These are phyloP conservation scores for Coracopsis vasa DNA, from an alignment of 2,113 vertebrate species.

Conservation along the genomic window DNA sequence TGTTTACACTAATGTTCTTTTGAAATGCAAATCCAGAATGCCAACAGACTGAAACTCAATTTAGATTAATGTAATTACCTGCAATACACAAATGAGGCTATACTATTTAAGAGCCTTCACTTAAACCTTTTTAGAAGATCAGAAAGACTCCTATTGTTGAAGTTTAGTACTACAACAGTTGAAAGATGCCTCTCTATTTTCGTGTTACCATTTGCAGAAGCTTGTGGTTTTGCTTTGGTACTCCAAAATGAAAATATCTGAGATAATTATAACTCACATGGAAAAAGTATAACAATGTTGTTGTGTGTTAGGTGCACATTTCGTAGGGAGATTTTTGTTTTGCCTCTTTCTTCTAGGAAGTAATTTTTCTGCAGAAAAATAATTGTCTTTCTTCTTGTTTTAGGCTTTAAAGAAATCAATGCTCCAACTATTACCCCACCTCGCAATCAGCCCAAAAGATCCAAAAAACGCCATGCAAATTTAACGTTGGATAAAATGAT, in stretches of 20 bases:
- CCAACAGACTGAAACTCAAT: conserved; percentile 40
- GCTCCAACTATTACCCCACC: conserved; percentile 67
- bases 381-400: conserved; percentile 27
- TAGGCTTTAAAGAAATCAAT: conserved; percentile 70
- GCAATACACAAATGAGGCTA: conserved; percentile 37
- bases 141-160: conserved; percentile 34
- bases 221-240: background rate
- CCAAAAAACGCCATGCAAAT: conserved; percentile 79
- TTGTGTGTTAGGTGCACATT: accelerated
- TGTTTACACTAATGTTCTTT: conserved; percentile 41
- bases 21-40: conserved; percentile 38
- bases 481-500: conserved; percentile 87
- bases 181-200: background rate
- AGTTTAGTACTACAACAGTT: conserved; percentile 40
- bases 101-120: conserved; percentile 42
- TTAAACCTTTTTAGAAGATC: conserved; percentile 47
- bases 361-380: background rate
- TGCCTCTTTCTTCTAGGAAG: background rate
- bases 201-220: background rate
- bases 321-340: background rate
- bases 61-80: conserved; percentile 64
- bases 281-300: background rate
- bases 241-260: background rate
- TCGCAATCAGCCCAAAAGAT: conserved; percentile 74
- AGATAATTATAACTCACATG: background rate